These are phyloP conservation scores for Xyliphius kryptos DNA, from an alignment of 2,113 vertebrate genomes.

Conservation along the genomic window DNA sequence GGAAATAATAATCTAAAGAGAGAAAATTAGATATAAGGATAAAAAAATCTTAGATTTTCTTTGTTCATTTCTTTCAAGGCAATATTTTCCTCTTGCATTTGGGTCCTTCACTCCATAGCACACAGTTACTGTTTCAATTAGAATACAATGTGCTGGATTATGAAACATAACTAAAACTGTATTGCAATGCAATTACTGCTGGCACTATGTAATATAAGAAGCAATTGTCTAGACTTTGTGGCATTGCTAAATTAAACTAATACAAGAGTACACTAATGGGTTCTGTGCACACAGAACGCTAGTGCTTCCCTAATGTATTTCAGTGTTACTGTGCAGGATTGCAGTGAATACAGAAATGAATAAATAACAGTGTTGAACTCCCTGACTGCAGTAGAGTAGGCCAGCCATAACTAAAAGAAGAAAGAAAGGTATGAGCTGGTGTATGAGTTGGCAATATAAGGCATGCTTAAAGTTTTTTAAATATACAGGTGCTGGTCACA, in stretches of 20 bases:
- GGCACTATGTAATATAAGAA: conserved; percentile 6
- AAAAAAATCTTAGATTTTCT: too few relatives aligned
- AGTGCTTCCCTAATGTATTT: conserved; percentile 7
- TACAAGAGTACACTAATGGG: not conserved
- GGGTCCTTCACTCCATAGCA: too few relatives aligned
- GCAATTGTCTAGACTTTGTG: conserved; percentile 10
- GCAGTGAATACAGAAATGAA: conserved; percentile 24
- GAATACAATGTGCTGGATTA: too few relatives aligned
- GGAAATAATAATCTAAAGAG: too few relatives aligned
- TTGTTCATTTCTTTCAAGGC: too few relatives aligned
- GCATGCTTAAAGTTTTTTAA: not conserved
- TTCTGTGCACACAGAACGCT: conserved; percentile 1
- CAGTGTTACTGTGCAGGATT: conserved; percentile 13
- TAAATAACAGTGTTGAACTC: conserved; percentile 20
- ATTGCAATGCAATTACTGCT: conserved; percentile 12
- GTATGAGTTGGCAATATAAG: not conserved
- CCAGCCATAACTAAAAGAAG: not conserved
- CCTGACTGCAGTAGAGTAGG: conserved; percentile 2
- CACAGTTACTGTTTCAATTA: conserved; percentile 6
- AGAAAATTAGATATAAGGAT: too few relatives aligned
- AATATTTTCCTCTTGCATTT: too few relatives aligned
- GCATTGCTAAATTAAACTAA: conserved; percentile 19
- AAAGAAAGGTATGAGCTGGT: not conserved
- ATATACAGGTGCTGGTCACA: too few relatives aligned
- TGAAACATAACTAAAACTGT: too few relatives aligned